phyloP scores from a whole-genome alignment of 2,888 invertebrate species.

The Andrena chrysosceles region DNA sequence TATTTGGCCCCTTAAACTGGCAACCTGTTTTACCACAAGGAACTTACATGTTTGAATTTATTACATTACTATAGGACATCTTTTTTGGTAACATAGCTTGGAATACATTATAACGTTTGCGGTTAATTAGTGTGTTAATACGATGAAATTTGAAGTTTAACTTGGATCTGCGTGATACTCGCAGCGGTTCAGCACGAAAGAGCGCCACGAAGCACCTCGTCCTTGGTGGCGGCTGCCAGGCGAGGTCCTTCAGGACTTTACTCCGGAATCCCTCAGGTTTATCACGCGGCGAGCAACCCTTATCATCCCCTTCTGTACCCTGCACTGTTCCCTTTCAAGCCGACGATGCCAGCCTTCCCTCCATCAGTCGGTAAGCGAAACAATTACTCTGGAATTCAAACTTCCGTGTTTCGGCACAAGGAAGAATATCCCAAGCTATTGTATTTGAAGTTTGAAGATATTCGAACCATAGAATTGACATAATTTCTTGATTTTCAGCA shows the following conservation, averaged over 20 bases:
- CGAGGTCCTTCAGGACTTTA: constrained; percentile 82
- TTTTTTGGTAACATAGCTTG: too few relatives aligned
- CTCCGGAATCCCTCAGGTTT: constrained; percentile 83
- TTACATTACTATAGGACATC: too few relatives aligned
- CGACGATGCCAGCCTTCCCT: constrained; percentile 78
- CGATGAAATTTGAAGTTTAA: neutral
- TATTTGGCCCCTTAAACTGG: too few relatives aligned
- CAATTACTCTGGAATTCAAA: constrained; percentile 54
- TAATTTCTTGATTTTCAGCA: constrained; percentile 54
- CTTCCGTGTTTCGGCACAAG: too few relatives aligned
- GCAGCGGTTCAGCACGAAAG: constrained; percentile 96
- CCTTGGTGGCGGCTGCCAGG: constrained; percentile 84
- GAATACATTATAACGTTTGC: neutral
- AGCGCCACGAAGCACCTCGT: constrained; percentile 89
- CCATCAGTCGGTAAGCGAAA: constrained; percentile 78
- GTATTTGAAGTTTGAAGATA: neutral
- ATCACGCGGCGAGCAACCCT: constrained; percentile 80
- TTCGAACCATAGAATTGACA: neutral
- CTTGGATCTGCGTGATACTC: constrained; percentile 45
- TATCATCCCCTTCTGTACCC: constrained; percentile 83
- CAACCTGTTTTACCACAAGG: too few relatives aligned
- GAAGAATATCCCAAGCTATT: too few relatives aligned
- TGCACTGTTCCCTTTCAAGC: constrained; percentile 82
- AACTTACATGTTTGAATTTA: too few relatives aligned
- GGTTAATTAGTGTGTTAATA: neutral